Base-by-base conservation (phyloP, 2,113 vertebrate genomes). In the Psammodynastes pulverulentus region DNA sequence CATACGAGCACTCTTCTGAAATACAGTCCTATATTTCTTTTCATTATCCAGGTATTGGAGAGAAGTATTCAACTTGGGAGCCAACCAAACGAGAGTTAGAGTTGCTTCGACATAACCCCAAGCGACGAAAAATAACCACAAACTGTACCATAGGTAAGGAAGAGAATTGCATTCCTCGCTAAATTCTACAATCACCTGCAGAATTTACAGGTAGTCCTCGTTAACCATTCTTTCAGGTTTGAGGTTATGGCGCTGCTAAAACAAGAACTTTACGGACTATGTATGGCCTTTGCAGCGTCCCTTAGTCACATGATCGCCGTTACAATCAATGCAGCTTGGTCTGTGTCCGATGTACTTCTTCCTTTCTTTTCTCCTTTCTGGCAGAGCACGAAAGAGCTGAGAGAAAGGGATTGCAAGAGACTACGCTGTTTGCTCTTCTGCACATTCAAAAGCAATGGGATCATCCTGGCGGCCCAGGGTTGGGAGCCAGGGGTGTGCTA, bases 51-150 rank as follows among this genome's bases (percentile, higher is more conserved):
- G 99, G 99, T 88, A 98, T 98, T 90, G 99, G 99, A 91, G 99
- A 99, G 97, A 99, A 99, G 97, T 99, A 99, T 97, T 99, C 99
- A 67, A 99, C 98, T 9, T 99, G 99, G 99, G 99, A 99, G 96
- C 99, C 99, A 15, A 99, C 99, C 94, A 99, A 99, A 95, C 97
- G 99, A 93, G 99, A 99, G 96, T 98, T 99, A 96, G 99, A 99
- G 92, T 97, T 99, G 97, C 98, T 99, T 97, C 98, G 98, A 92
- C 99, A 99, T 97, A 99, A 99, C 97, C 99, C 99, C 58, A 99
- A 99, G 97, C 97, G 99, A 93, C 98, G 99, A 97, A 99, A 99
- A 98, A 99, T 99, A 96, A 99, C 99, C 89, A 98, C 99, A 79
- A 99, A 99, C 97, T 99, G 99, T 96, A 99, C 99, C 97, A 99